Evolutionary conservation across 1,140 invertebrate species (phyloP).

Genomic region (Aphelenchoides avenae): DNA sequence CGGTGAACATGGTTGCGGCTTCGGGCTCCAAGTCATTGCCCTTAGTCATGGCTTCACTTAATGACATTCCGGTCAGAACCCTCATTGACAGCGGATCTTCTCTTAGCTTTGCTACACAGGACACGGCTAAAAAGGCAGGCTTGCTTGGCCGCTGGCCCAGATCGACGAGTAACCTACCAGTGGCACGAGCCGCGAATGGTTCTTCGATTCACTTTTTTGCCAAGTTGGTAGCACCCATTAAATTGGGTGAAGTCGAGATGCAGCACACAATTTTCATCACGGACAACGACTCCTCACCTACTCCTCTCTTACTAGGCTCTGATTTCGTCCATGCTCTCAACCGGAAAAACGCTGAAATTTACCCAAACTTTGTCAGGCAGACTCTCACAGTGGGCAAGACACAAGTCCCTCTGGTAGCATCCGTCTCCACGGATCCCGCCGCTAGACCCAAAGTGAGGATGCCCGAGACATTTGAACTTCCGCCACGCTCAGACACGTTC

Average conservation of each 20-base stretch:
- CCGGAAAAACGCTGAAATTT: conserved; percentile 6
- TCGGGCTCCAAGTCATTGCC: too few species aligned
- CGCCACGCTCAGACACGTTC: conserved; percentile 14
- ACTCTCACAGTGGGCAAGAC: neutral
- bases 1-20: too few species aligned
- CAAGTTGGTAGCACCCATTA: neutral
- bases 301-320: conserved; percentile 11
- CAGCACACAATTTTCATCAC: conserved; percentile 8
- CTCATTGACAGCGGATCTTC: too few species aligned
- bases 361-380: neutral
- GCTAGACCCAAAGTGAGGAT: conserved; percentile 11
- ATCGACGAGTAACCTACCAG: too few species aligned
- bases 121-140: too few species aligned
- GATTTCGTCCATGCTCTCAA: conserved; percentile 19
- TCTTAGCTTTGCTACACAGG: too few species aligned
- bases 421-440: neutral
- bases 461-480: neutral
- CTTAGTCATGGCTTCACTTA: too few species aligned
- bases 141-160: too few species aligned
- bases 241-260: conserved; percentile 5
- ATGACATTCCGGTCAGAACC: too few species aligned
- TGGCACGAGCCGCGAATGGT: conserved; percentile 12
- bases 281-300: conserved; percentile 15
- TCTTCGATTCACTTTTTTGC: conserved; percentile 20
- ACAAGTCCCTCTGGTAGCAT: neutral